Evolutionary conservation across 2,113 vertebrate genomes (phyloP).

Genomic region (Hyperoodon ampullatus): DNA sequence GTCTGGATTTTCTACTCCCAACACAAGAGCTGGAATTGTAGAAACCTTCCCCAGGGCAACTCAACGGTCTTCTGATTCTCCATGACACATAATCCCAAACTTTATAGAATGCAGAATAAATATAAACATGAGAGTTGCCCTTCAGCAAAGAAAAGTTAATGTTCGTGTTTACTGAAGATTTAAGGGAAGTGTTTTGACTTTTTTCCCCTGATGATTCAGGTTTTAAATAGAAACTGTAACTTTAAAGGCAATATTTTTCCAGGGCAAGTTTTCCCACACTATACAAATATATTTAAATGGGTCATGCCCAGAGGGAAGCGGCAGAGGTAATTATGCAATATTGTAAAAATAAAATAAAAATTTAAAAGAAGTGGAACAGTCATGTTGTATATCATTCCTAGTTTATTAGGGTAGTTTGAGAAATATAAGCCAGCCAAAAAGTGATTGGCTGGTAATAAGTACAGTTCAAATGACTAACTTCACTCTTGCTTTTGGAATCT

Average conservation of each 20-base stretch:
- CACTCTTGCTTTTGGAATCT: background rate
- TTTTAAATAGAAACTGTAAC: background rate
- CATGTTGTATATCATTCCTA: background rate
- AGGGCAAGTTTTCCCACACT: background rate
- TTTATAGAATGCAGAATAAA: background rate
- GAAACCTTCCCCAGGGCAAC: background rate
- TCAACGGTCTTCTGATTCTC: background rate
- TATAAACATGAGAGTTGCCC: no score
- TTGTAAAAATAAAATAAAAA: slow-evolving; percentile 25
- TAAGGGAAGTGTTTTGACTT: background rate
- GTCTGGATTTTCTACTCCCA: background rate
- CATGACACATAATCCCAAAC: background rate
- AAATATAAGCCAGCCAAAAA: background rate
- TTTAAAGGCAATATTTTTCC: background rate
- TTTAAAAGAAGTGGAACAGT: background rate
- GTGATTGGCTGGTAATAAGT: background rate
- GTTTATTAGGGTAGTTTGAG: background rate
- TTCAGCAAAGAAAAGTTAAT: background rate
- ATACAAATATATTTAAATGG: slow-evolving; percentile 7
- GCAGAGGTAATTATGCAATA: background rate
- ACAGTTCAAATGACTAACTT: background rate
- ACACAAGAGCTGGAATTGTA: background rate
- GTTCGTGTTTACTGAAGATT: background rate
- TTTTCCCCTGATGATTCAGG: background rate
- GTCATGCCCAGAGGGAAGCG: background rate